Evolutionary conservation across 2,797 vertebrate species (phyloP).

Genomic region (Anomalospiza imberbis): DNA sequence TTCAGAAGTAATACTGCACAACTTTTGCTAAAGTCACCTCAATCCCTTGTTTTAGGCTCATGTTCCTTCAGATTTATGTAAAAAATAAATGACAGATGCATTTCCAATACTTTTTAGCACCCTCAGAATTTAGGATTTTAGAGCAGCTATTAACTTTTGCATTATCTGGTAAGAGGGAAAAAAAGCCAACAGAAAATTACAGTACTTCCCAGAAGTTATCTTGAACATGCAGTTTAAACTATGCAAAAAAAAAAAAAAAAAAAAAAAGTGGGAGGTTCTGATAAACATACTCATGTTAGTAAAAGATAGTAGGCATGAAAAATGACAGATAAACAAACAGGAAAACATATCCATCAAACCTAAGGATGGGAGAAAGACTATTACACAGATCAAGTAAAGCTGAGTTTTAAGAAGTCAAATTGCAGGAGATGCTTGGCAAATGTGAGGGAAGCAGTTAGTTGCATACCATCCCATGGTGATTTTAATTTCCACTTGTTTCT

Average conservation of each 20-base stretch:
- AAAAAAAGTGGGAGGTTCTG: neutral
- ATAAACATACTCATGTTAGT: conserved; percentile 44
- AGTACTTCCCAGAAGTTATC: conserved; percentile 32
- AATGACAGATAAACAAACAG: conserved; percentile 15
- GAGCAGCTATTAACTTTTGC: neutral
- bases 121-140: neutral
- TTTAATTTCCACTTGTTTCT: neutral
- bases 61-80: neutral
- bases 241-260: neutral
- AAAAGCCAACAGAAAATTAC: neutral
- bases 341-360: neutral
- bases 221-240: conserved; percentile 5
- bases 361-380: neutral
- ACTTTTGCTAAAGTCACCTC: neutral
- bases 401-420: neutral
- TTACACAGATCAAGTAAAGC: neutral
- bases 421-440: neutral
- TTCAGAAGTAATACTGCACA: neutral
- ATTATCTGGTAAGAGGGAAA: neutral
- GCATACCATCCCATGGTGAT: neutral
- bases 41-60: neutral
- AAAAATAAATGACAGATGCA: neutral
- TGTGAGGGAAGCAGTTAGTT: neutral
- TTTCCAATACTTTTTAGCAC: neutral
- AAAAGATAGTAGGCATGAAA: conserved; percentile 35